Evolutionary conservation across 1,140 invertebrate genomes (phyloP).

Genomic region (Eciton burchellii): DNA sequence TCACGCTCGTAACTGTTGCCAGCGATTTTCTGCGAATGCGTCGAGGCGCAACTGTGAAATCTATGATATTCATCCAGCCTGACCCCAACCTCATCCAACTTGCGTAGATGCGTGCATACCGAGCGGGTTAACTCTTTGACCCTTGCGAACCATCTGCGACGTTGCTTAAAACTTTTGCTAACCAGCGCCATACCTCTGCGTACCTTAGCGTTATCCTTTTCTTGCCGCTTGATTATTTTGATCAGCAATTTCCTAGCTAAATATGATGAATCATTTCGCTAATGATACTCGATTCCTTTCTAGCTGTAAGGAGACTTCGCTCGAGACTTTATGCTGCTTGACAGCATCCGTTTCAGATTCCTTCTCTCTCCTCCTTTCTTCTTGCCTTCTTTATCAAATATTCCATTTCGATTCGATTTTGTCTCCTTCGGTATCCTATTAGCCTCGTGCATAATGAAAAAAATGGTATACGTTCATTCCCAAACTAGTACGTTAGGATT

Average conservation of each 20-base stretch:
- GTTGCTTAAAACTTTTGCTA: constrained; percentile 64
- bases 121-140: constrained; percentile 73
- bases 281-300: background rate
- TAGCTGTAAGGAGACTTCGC: background rate
- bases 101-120: constrained; percentile 66
- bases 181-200: constrained; percentile 33
- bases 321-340: background rate
- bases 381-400: constrained; percentile 2
- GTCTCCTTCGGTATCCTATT: background rate
- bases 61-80: constrained; percentile 66
- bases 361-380: background rate
- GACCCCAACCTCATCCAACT: constrained; percentile 58
- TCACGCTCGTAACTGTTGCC: constrained; percentile 43
- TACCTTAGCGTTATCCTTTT: constrained; percentile 26
- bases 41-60: constrained; percentile 63
- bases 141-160: constrained; percentile 66
- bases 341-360: background rate
- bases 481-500: background rate
- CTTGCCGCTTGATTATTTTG: constrained; percentile 22
- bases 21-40: constrained; percentile 58
- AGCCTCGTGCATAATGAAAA: background rate
- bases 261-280: constrained; percentile 28
- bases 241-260: constrained; percentile 41
- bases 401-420: background rate
- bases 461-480: background rate